Percentiles rank a stretch among this genome's conserved stretches.
phyloP scores from a whole-genome alignment of 2,797 vertebrate genomes.

The Anableps anableps region DNA sequence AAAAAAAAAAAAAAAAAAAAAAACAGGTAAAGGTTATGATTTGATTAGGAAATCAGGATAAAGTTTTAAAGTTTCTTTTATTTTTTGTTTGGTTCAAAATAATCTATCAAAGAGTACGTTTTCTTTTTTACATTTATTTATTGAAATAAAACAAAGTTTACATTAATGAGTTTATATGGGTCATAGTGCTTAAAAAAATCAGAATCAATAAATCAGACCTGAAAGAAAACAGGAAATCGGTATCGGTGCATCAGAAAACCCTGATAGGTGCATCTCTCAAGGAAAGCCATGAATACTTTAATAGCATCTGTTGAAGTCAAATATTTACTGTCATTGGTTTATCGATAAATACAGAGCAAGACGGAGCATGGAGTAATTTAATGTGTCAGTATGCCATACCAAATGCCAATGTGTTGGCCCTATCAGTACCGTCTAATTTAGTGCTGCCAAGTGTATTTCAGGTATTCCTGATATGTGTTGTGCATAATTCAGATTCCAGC shows the following conservation, averaged over 20 bases:
- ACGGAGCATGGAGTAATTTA: conserved; percentile 9
- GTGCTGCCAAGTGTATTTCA: conserved; percentile 49
- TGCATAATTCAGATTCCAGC: conserved; percentile 55
- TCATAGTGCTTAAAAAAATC: background rate
- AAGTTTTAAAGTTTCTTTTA: background rate
- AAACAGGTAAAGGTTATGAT: background rate
- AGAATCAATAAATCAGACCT: background rate
- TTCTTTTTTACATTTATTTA: background rate
- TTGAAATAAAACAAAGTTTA: background rate
- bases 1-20: background rate
- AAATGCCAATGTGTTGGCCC: conserved; percentile 23
- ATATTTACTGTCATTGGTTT: background rate
- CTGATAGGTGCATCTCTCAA: background rate
- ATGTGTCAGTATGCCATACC: conserved; percentile 19
- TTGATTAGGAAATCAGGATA: background rate
- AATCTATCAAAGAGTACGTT: background rate
- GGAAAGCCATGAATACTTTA: background rate
- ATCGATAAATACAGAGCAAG: conserved; percentile 15
- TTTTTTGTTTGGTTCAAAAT: background rate
- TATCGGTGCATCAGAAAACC: background rate
- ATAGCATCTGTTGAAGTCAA: background rate
- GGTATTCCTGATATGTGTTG: conserved; percentile 53
- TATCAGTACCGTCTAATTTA: conserved; percentile 39
- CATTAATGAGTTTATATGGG: background rate
- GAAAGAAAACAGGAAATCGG: background rate